phyloP scores from a whole-genome alignment of 2,113 vertebrate species.

The Alouatta palliata region DNA sequence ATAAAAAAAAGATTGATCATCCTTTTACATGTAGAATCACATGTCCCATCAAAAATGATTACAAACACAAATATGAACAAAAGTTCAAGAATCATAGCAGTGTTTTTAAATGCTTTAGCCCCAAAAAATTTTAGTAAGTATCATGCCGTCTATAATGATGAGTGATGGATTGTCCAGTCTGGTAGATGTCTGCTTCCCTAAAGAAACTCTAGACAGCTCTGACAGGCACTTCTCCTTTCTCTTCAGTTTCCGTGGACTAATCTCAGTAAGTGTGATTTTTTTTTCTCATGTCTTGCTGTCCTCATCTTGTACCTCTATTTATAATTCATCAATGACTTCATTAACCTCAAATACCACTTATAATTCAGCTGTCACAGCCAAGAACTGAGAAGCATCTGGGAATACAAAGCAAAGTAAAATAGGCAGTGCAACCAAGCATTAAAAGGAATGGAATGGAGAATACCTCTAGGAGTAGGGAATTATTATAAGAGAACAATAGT shows the following conservation, averaged over 20 bases:
- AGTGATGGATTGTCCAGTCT: background rate
- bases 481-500: background rate
- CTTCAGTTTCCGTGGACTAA: background rate
- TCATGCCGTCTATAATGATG: too few species aligned
- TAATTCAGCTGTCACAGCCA: slow-evolving; percentile 35
- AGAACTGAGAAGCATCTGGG: background rate
- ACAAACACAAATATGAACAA: background rate
- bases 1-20: background rate
- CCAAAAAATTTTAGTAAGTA: background rate
- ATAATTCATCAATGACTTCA: slow-evolving; percentile 63
- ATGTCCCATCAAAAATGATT: background rate
- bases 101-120: background rate
- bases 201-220: background rate
- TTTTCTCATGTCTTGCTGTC: background rate
- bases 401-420: slow-evolving; percentile 37
- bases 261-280: background rate
- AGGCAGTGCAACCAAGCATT: background rate
- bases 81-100: background rate
- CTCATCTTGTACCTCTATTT: slow-evolving; percentile 26
- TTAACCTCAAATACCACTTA: slow-evolving; percentile 46
- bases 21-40: background rate
- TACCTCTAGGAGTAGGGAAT: background rate
- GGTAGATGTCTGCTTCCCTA: background rate
- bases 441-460: background rate
- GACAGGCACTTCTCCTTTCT: background rate